A percentile compares a stretch with the other conserved stretches of the same genome.
phyloP scores from a whole-genome alignment of 2,888 invertebrate species.

The Epinotia bilunana region DNA sequence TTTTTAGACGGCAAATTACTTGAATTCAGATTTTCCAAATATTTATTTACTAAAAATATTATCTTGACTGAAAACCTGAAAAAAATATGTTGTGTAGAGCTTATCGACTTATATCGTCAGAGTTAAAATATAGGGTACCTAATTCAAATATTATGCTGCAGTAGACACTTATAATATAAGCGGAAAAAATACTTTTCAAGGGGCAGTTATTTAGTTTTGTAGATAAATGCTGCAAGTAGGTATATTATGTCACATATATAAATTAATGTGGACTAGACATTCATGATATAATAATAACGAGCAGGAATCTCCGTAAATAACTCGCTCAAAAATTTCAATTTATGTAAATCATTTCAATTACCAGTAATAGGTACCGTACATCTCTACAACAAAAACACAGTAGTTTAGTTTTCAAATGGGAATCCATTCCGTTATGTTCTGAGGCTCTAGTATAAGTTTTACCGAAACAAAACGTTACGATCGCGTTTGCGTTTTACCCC shows the following conservation, averaged over 20 bases:
- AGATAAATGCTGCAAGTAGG: not conserved
- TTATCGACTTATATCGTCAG: conserved; percentile 33
- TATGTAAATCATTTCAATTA: conserved; percentile 21
- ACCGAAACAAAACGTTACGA: no score
- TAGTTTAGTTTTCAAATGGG: not conserved
- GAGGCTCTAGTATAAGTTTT: no score
- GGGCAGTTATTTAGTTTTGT: not conserved
- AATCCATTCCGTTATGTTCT: not conserved
- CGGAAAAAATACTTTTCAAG: not conserved
- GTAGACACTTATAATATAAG: not conserved
- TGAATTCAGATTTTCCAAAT: not conserved
- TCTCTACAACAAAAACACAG: not conserved
- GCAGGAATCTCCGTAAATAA: conserved; percentile 12
- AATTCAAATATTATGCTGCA: conserved; percentile 6
- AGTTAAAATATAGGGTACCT: conserved; percentile 28
- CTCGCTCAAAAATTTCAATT: conserved; percentile 24
- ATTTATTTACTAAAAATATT: not conserved
- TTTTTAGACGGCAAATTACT: not conserved
- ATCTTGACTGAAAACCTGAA: conserved; percentile 5
- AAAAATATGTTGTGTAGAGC: conserved; percentile 14
- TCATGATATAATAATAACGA: conserved; percentile 17
- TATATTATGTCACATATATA: not conserved
- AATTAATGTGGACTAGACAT: not conserved
- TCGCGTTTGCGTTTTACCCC: no score
- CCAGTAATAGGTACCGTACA: not conserved